These are phyloP conservation scores for Myotis myotis DNA, from an alignment of 2,797 vertebrate species.

Conservation along the genomic window DNA sequence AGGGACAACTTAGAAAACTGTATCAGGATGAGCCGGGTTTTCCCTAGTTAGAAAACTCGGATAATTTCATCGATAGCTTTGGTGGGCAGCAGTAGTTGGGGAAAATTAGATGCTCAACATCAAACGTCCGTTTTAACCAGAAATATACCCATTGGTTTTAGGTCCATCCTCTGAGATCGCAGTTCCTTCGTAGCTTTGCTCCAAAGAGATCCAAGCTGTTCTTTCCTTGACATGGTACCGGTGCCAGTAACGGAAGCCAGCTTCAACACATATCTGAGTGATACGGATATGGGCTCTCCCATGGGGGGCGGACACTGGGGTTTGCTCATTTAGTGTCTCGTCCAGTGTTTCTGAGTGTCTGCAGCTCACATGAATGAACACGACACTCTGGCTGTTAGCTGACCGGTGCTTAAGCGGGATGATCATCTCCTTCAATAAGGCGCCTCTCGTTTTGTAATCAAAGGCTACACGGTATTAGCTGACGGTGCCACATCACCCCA, in stretches of 20 bases:
- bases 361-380: not conserved
- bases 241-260: not conserved
- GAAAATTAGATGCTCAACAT: not conserved
- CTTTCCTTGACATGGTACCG: not conserved
- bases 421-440: not conserved
- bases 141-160: not conserved
- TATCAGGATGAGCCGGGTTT: not conserved
- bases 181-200: not conserved
- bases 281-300: not conserved
- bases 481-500: not conserved
- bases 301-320: fast-evolving
- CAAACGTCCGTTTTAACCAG: not conserved
- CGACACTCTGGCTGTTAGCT: not conserved
- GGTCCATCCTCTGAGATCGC: not conserved
- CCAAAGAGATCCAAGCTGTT: not conserved
- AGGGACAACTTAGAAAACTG: not conserved
- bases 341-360: not conserved
- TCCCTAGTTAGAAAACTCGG: not conserved
- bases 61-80: not conserved
- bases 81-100: not conserved
- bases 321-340: not conserved
- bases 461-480: not conserved
- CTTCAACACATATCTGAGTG: not conserved
- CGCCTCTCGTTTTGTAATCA: not conserved
- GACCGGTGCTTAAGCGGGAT: not conserved